These are phyloP conservation scores for Digitonthophagus gazella DNA, from an alignment of 2,888 invertebrate genomes.

Conservation along the genomic window DNA sequence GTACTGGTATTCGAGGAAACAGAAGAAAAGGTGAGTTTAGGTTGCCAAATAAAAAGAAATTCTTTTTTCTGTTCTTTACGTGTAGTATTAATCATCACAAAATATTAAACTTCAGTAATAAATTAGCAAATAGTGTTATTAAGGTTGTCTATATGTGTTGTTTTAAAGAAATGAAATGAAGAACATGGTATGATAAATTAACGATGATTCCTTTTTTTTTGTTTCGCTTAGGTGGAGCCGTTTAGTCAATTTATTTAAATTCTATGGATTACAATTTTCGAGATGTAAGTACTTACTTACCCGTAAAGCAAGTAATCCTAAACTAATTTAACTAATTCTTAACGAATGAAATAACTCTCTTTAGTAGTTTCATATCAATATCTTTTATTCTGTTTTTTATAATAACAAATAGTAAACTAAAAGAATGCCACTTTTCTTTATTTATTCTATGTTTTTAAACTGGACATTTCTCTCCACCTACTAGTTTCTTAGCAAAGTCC, in stretches of 20 bases:
- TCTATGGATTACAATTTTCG: neutral
- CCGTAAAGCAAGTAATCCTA: neutral
- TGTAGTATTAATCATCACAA: too few species aligned
- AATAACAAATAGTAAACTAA: neutral
- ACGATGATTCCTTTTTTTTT: neutral
- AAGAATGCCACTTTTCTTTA: neutral
- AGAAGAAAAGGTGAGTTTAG: conserved; percentile 45
- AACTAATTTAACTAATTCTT: neutral
- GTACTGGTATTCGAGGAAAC: conserved; percentile 47
- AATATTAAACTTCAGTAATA: too few species aligned
- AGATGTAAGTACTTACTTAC: neutral
- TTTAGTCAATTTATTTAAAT: neutral
- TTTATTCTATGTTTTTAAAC: conserved; percentile 19
- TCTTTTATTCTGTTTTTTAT: neutral
- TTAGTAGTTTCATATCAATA: too few species aligned
- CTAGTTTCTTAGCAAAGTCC: conserved; percentile 22
- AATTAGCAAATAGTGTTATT: too few species aligned
- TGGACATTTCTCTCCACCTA: conserved; percentile 21
- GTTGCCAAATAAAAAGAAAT: neutral
- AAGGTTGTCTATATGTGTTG: too few species aligned
- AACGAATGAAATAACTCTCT: neutral
- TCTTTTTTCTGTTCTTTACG: too few species aligned
- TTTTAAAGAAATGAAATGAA: too few species aligned
- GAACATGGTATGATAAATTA: too few species aligned
- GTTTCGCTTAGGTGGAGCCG: neutral